A percentile compares a stretch with the other conserved stretches of the same genome.
Conservation (phyloP, 92 coral and sea anemone species). For the Porites divaricata region DNA sequence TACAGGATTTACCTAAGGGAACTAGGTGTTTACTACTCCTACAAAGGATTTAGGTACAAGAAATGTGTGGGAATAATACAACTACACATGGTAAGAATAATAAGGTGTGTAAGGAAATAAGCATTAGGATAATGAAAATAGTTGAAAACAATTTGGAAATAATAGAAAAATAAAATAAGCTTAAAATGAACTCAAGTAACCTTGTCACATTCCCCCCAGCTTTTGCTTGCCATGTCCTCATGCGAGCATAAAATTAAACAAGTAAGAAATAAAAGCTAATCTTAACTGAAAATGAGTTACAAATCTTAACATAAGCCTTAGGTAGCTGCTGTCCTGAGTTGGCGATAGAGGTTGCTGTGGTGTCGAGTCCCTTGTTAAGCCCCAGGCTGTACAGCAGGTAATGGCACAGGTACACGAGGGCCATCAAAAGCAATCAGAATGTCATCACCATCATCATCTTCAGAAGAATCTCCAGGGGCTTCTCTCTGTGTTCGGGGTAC, state of each 20-base stretch:
- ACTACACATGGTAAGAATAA: no score
- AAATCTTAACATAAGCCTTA: not conserved
- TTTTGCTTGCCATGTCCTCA: constrained; percentile 36
- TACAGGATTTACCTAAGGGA: no score
- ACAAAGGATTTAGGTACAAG: no score
- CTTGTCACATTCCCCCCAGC: constrained; percentile 14
- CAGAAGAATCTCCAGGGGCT: constrained; percentile 16
- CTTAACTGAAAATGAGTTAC: not conserved
- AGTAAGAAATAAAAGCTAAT: not conserved
- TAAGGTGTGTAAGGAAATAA: no score
- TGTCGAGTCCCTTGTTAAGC: constrained; percentile 27
- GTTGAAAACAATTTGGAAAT: no score
- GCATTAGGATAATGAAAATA: no score
- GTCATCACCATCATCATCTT: not conserved
- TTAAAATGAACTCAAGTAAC: not conserved
- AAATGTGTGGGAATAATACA: no score
- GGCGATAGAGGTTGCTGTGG: constrained; percentile 15
- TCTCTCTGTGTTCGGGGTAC: not conserved
- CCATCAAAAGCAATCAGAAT: not conserved
- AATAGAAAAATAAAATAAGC: no score
- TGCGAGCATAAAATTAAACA: constrained; percentile 1
- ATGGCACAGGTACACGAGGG: not conserved
- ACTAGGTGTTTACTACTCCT: no score
- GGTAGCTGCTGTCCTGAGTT: not conserved
- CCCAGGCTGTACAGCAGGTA: constrained; percentile 1